Evolutionary conservation across 2,888 invertebrate species (phyloP).

Genomic region (Pimpla rufipes): DNA sequence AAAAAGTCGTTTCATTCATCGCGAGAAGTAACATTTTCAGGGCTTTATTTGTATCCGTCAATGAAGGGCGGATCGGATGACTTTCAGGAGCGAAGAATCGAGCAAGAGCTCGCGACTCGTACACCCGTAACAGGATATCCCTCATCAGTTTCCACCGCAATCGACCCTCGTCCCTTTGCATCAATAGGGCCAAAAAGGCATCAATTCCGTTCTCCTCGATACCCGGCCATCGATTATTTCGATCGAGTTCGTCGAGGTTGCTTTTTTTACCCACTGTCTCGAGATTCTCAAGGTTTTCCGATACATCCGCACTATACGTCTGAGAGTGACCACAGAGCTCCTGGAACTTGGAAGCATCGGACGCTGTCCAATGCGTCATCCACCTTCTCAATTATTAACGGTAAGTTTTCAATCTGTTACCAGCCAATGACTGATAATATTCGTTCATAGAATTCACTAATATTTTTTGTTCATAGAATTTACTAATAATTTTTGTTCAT

Average conservation of each 20-base stretch:
- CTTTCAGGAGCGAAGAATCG: constrained; percentile 38
- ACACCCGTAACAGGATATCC: constrained; percentile 73
- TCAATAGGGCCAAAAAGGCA: constrained; percentile 57
- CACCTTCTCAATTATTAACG: neutral
- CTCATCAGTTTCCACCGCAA: constrained; percentile 64
- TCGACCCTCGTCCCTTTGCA: constrained; percentile 56
- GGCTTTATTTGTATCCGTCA: constrained; percentile 40
- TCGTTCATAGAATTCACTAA: no score
- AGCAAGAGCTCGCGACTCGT: constrained; percentile 29
- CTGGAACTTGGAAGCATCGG: neutral
- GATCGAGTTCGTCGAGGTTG: constrained; percentile 39
- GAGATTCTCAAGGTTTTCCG: neutral
- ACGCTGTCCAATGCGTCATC: neutral
- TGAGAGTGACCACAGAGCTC: neutral
- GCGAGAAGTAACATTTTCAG: constrained; percentile 24
- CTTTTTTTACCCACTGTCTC: constrained; percentile 9
- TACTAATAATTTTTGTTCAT: no score
- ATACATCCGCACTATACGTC: neutral
- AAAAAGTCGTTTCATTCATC: constrained; percentile 47
- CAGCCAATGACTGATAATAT: neutral
- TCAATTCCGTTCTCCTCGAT: constrained; percentile 56
- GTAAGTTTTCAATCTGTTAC: neutral
- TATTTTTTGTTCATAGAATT: no score
- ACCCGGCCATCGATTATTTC: constrained; percentile 71
- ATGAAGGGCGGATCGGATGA: constrained; percentile 55